Percentiles rank a stretch among this genome's conserved stretches.
These are phyloP conservation scores for Halcyon badia DNA, from an alignment of 2,797 vertebrate genomes.

Conservation along the genomic window DNA sequence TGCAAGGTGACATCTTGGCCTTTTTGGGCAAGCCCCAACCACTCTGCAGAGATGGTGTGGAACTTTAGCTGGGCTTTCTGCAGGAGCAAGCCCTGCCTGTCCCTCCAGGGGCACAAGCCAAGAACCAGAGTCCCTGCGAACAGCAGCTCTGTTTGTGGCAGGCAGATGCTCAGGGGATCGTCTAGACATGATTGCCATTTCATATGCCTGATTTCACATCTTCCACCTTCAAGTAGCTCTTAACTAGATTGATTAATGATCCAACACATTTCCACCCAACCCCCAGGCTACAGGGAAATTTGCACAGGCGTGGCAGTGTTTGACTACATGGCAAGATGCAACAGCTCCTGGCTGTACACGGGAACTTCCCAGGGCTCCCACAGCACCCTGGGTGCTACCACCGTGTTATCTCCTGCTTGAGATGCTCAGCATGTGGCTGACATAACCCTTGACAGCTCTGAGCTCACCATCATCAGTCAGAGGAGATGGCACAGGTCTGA, in stretches of 20 bases:
- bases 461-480: fast-evolving
- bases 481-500: neutral
- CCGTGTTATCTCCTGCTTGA: fast-evolving
- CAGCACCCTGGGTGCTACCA: fast-evolving
- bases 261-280: neutral
- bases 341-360: neutral
- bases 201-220: neutral
- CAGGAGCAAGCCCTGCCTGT: neutral
- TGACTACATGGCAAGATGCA: neutral
- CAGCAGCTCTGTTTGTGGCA: neutral
- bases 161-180: neutral
- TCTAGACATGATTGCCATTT: neutral
- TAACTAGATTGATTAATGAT: neutral
- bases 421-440: fast-evolving
- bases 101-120: neutral
- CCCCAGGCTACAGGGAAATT: conserved; percentile 1
- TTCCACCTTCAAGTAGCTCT: neutral
- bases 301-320: neutral
- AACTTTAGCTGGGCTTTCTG: neutral
- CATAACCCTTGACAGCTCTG: neutral
- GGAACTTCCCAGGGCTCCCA: neutral
- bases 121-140: neutral
- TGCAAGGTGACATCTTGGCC: neutral
- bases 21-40: neutral
- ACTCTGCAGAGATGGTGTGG: fast-evolving